A percentile compares a stretch with the other conserved stretches of the same genome.
Conservation (phyloP, 2,113 vertebrate species). For the Jacana jacana region DNA sequence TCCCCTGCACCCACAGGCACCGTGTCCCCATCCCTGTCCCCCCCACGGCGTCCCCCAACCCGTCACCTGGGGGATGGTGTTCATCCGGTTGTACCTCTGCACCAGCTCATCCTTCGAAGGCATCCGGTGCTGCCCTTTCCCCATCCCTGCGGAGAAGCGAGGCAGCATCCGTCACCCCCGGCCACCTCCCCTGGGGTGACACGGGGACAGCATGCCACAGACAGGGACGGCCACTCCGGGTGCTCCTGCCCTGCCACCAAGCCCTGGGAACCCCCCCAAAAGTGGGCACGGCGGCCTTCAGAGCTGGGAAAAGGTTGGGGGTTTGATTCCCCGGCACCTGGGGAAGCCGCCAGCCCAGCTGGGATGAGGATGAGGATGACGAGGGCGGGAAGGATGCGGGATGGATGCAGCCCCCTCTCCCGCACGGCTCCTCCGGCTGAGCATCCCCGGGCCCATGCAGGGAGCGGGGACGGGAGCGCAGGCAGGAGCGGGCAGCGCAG, state of each 20-base stretch:
- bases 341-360: not conserved
- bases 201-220: not conserved
- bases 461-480: not conserved
- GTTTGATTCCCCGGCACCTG: accelerated
- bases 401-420: not conserved
- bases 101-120: slow-evolving; percentile 98
- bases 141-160: slow-evolving; percentile 84
- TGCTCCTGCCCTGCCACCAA: not conserved
- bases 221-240: accelerated
- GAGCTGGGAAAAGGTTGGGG: not conserved
- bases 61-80: slow-evolving; percentile 94
- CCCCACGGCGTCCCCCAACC: accelerated
- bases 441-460: not conserved
- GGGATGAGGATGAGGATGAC: not conserved
- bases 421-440: accelerated
- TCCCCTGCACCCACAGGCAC: not conserved
- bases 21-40: accelerated
- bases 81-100: slow-evolving; percentile 98
- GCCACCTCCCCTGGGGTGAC: not conserved
- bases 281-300: accelerated
- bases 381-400: not conserved
- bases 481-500: not conserved
- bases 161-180: not conserved
- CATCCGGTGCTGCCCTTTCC: slow-evolving; percentile 99
- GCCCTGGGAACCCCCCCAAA: not conserved